A percentile compares a stretch with the other conserved stretches of the same genome.
Evolutionary conservation across 92 coral and sea anemone species (phyloP).

Genomic region (Epizoanthus rinbou): DNA sequence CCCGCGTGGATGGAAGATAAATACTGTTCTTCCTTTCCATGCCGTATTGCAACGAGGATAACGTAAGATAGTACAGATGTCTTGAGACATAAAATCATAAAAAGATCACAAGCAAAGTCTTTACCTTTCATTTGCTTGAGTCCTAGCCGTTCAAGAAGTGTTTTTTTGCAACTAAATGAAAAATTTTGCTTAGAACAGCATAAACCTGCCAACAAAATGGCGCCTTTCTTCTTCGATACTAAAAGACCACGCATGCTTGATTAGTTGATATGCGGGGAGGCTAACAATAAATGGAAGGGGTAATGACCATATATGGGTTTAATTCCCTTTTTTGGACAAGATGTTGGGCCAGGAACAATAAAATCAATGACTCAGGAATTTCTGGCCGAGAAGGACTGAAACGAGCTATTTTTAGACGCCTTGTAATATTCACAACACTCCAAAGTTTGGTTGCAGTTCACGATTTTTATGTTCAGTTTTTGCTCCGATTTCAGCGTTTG

Average conservation of each 20-base stretch:
- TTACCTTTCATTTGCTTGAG: constrained; percentile 31
- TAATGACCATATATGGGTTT: constrained; percentile 54
- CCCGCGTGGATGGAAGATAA: no score
- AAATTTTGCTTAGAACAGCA: background rate
- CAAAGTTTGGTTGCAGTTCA: background rate
- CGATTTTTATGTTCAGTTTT: background rate
- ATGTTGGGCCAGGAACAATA: background rate
- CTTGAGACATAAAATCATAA: background rate
- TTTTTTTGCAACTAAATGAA: background rate
- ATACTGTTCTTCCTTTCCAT: no score
- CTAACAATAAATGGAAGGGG: constrained; percentile 38
- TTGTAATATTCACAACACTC: constrained; percentile 15
- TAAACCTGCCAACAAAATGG: constrained; percentile 50
- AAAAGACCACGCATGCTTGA: constrained; percentile 15
- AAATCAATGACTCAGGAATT: background rate
- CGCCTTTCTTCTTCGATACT: constrained; percentile 31
- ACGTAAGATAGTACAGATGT: background rate
- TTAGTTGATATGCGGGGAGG: constrained; percentile 57
- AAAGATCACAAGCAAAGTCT: background rate
- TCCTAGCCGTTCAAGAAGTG: background rate
- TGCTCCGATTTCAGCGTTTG: background rate
- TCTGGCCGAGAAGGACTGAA: constrained; percentile 22
- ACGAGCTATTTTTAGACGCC: constrained; percentile 38
- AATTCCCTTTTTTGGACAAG: constrained; percentile 40
- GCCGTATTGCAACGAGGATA: no score